Conservation (phyloP, 2,888 invertebrate genomes). For the Chrysolina haemoptera region DNA sequence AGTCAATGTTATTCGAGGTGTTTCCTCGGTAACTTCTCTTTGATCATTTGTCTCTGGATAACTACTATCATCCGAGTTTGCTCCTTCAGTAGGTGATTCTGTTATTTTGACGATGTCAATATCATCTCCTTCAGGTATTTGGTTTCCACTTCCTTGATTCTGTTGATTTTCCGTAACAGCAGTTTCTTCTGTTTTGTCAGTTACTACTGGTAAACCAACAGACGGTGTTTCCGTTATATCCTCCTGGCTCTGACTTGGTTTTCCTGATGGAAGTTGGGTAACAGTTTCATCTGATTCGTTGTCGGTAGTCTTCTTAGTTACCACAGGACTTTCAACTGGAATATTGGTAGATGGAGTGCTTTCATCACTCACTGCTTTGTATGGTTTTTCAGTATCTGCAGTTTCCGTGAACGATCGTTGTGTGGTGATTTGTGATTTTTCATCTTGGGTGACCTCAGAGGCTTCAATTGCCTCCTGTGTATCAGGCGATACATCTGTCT, state of each 20-base stretch:
- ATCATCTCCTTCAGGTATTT: slow-evolving; percentile 27
- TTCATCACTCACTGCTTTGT: slow-evolving; percentile 9
- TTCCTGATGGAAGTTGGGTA: slow-evolving; percentile 25
- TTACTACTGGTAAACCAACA: background rate
- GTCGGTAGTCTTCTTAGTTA: background rate
- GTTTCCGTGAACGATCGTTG: background rate
- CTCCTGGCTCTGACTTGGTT: slow-evolving; percentile 15
- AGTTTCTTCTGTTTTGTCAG: background rate
- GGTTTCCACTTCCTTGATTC: slow-evolving; percentile 37
- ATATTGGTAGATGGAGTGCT: background rate
- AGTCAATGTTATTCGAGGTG: background rate
- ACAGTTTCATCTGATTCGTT: slow-evolving; percentile 31
- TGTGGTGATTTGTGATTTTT: background rate
- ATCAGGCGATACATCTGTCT: background rate
- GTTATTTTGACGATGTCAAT: background rate
- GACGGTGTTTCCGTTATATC: slow-evolving; percentile 30
- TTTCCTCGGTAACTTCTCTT: no score
- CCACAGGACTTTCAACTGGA: background rate
- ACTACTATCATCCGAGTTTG: slow-evolving; percentile 2
- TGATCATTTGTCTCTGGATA: no score
- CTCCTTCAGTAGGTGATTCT: slow-evolving; percentile 10
- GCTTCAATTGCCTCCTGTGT: background rate
- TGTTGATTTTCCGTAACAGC: no score
- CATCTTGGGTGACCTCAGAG: background rate
- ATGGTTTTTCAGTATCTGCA: slow-evolving; percentile 14